Conservation (phyloP, 2,113 vertebrate genomes). For the Alosa alosa region DNA sequence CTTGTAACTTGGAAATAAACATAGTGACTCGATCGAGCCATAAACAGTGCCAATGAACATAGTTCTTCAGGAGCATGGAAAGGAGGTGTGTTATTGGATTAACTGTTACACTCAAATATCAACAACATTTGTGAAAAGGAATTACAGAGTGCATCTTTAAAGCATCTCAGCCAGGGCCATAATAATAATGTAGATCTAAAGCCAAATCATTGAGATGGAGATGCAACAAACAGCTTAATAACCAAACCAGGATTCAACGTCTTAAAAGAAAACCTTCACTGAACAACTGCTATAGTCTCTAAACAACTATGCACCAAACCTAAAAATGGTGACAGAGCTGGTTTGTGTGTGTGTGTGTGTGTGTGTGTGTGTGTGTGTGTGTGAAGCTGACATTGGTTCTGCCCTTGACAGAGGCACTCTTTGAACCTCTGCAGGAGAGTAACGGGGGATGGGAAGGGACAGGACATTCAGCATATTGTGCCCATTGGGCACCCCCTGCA, state of each 20-base stretch:
- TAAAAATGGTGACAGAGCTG: background rate
- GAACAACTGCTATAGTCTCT: too few relatives aligned
- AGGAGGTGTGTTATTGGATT: background rate
- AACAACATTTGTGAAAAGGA: background rate
- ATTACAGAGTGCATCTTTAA: background rate
- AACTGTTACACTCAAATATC: background rate
- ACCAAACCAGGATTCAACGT: too few relatives aligned
- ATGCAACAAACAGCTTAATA: background rate
- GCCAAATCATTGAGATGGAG: too few relatives aligned
- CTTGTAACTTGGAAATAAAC: too few relatives aligned
- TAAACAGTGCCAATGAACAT: too few relatives aligned
- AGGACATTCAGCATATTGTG: background rate
- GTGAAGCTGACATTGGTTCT: background rate
- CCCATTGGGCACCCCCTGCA: background rate
- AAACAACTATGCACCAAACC: too few relatives aligned
- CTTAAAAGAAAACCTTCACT: too few relatives aligned
- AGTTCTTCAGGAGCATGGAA: background rate
- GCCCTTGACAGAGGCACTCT: constrained; percentile 6
- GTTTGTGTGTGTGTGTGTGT: background rate
- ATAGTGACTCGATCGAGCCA: too few relatives aligned
- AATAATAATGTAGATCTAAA: background rate
- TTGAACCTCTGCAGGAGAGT: background rate
- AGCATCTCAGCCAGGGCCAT: background rate
- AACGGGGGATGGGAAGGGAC: background rate
- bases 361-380: background rate